Evolutionary conservation across 2,113 vertebrate species (phyloP).

Genomic region (Edolisoma coerulescens): DNA sequence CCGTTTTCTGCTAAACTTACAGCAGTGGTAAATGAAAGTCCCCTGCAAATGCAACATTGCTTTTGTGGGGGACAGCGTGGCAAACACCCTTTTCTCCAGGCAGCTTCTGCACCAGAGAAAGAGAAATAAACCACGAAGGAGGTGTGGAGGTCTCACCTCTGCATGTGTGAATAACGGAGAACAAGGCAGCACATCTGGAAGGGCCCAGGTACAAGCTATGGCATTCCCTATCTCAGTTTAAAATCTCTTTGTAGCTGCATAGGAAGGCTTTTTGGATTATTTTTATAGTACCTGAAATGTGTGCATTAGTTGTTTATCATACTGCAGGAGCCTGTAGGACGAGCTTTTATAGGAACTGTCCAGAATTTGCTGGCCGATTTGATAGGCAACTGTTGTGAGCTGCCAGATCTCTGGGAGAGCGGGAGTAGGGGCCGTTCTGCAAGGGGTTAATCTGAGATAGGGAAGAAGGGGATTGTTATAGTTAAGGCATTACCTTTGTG

Average conservation of each 20-base stretch:
- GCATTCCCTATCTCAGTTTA: not conserved
- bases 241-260: conserved; percentile 9
- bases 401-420: not conserved
- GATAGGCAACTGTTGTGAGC: not conserved
- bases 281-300: not conserved
- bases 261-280: not conserved
- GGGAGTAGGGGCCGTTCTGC: not conserved
- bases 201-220: not conserved
- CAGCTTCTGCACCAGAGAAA: not conserved
- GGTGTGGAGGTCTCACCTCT: not conserved
- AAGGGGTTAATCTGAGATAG: not conserved
- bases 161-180: fast-evolving
- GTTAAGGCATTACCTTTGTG: not conserved
- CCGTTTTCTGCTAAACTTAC: not conserved
- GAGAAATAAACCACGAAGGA: not conserved
- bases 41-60: fast-evolving
- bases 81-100: not conserved
- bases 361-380: not conserved
- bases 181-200: not conserved
- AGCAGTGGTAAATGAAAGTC: not conserved
- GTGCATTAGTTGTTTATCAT: not conserved
- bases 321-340: not conserved
- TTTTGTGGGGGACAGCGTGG: not conserved
- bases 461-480: not conserved
- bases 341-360: not conserved